Conservation (phyloP, 2,797 vertebrate species). For the Tadarida brasiliensis region DNA sequence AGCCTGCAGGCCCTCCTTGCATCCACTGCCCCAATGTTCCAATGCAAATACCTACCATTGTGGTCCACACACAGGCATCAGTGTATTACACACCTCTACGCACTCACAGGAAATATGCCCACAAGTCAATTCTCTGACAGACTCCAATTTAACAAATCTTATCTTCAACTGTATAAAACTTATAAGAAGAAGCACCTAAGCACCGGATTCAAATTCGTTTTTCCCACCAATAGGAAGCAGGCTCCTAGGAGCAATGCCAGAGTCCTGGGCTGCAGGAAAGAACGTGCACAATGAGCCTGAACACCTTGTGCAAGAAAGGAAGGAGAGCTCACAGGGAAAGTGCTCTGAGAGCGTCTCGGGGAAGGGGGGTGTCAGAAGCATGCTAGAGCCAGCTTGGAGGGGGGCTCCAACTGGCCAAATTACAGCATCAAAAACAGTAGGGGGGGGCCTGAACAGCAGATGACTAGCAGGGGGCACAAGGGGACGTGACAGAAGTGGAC, state of each 20-base stretch:
- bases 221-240: background rate
- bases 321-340: background rate
- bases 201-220: background rate
- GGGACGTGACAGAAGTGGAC: background rate
- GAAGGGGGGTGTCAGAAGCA: background rate
- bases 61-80: background rate
- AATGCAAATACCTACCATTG: background rate
- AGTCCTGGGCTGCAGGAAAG: background rate
- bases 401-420: background rate
- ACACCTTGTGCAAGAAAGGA: background rate
- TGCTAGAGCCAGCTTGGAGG: background rate
- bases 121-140: background rate
- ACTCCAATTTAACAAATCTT: background rate
- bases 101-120: background rate
- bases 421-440: background rate
- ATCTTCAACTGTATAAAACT: background rate
- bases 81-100: background rate
- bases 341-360: background rate
- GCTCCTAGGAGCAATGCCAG: background rate
- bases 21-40: background rate
- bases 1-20: background rate
- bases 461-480: background rate
- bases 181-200: background rate
- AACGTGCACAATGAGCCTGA: background rate
- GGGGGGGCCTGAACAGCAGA: background rate